Conservation (phyloP, 2,888 invertebrate genomes). For the Caenorhabditis sp. region DNA sequence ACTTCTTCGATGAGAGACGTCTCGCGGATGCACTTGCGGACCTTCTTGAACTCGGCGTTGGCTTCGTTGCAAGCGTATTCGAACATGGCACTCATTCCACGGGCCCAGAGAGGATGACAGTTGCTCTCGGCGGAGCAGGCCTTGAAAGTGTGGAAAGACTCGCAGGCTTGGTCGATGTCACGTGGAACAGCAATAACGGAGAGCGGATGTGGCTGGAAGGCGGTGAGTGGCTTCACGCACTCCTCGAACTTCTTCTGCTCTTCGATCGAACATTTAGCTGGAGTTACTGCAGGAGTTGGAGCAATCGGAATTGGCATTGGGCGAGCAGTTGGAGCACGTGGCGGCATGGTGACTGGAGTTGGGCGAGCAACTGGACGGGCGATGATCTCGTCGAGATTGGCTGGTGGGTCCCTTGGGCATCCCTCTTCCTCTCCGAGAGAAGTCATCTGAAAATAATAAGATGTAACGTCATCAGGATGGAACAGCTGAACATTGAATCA, state of each 20-base stretch:
- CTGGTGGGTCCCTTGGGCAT: slow-evolving; percentile 75
- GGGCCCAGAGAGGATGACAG: slow-evolving; percentile 80
- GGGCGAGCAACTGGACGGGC: slow-evolving; percentile 74
- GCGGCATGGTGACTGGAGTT: slow-evolving; percentile 66
- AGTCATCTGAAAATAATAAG: slow-evolving; percentile 71
- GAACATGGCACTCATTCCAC: slow-evolving; percentile 82
- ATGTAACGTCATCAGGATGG: slow-evolving; percentile 4
- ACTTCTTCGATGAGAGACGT: slow-evolving; percentile 64
- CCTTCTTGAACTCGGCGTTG: slow-evolving; percentile 73
- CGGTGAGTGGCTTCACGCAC: slow-evolving; percentile 80
- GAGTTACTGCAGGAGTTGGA: slow-evolving; percentile 49
- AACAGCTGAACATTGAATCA: not conserved
- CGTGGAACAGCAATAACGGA: slow-evolving; percentile 80
- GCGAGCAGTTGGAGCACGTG: slow-evolving; percentile 58
- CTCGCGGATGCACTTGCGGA: slow-evolving; percentile 64
- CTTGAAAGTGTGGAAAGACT: slow-evolving; percentile 77
- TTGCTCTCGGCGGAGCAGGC: slow-evolving; percentile 66
- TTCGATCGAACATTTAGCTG: slow-evolving; percentile 70
- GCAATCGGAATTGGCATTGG: slow-evolving; percentile 67
- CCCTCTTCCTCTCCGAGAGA: slow-evolving; percentile 79
- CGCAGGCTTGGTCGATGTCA: slow-evolving; percentile 80
- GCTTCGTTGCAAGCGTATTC: slow-evolving; percentile 80
- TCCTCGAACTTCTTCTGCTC: slow-evolving; percentile 77
- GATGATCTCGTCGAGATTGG: slow-evolving; percentile 78
- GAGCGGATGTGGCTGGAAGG: slow-evolving; percentile 81